Evolutionary conservation across 2,797 vertebrate genomes (phyloP).

Genomic region (Argentina silus): DNA sequence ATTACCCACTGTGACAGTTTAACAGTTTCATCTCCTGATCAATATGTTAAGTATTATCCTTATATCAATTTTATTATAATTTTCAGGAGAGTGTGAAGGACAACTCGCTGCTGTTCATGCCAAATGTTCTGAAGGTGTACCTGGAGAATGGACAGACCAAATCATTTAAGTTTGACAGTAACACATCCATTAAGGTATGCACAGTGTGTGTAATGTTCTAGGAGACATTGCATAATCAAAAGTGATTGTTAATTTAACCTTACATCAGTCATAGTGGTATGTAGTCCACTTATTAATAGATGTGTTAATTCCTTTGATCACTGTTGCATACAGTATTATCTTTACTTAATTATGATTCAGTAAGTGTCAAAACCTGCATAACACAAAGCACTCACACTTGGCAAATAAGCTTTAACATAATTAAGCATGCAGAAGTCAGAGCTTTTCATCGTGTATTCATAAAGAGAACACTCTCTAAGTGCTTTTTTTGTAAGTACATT

Average conservation of each 20-base stretch:
- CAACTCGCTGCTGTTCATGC: conserved; percentile 98
- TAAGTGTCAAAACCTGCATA: neutral
- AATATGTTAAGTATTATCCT: conserved; percentile 4
- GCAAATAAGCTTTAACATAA: neutral
- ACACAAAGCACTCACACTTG: neutral
- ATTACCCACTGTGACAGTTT: neutral
- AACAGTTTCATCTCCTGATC: neutral
- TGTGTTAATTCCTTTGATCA: conserved; percentile 14
- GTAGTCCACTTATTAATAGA: conserved; percentile 18
- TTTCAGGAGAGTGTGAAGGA: conserved; percentile 82
- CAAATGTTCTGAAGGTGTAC: conserved; percentile 99
- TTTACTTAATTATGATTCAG: conserved; percentile 21
- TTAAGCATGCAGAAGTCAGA: neutral
- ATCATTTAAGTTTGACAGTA: conserved; percentile 97
- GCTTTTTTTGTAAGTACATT: neutral
- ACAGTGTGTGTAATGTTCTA: conserved; percentile 14
- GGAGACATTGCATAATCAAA: conserved; percentile 40
- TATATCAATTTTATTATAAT: conserved; percentile 33
- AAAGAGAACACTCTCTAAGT: neutral
- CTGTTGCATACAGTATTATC: conserved; percentile 24
- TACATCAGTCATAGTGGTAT: conserved; percentile 32
- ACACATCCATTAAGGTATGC: conserved; percentile 97
- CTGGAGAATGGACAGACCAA: conserved; percentile 99
- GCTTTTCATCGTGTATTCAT: neutral
- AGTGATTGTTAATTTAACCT: conserved; percentile 41